Base-by-base conservation (phyloP, 2,888 invertebrate genomes). In the Chymomyza procnemis region DNA sequence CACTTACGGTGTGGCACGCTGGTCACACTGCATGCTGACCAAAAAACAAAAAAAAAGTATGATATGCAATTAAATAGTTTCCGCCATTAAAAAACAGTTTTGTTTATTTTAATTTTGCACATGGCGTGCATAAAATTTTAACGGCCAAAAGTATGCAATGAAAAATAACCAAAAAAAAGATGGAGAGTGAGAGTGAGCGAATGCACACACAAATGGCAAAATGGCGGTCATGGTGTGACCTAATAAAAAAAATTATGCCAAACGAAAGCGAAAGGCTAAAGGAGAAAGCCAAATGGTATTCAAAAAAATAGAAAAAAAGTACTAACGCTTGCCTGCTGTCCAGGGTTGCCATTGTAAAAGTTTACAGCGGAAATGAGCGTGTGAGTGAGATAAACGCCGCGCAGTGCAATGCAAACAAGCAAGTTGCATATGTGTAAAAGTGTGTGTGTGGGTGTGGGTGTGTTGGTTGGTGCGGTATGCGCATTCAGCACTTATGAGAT, bases 161-260 rank as follows among this genome's bases (percentile, higher is more conserved):
- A 21, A 62, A 64, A 26, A 26, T 26, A 26, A 30, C 6, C 4
- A 26, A 6, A 26, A 6, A 26, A 0, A 26, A 6, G 8, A 21
- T 47, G 14, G 67, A 73, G 58, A 79, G 73, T 61, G 64, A 69
- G 63, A 72, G 64, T 69, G 47, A 79, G 73, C 60, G 64, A 69
- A 64, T 71, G 64, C 68, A 41, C 56, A 50, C 48, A 50, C 18
- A n/a, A 54, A 14, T 63, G 78, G 47, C 63, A 71, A 76, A 76
- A 73, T 76, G 74, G 74, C 71, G 66, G 73, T 55, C 64, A 67
- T 76, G 71, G 67, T 77, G 73, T 83, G 80, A 84, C 85, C 85
- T 73, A 84, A 84, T 84, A 83, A 83, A 83, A n/a, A 83, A 73
- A 79, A 82, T 82, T 74, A 80, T 85, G 85, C 78, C 83, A 83